Percentiles rank a stretch among this genome's conserved stretches.
Evolutionary conservation across 2,797 vertebrate species (phyloP).

Genomic region (Scolopax rusticola): DNA sequence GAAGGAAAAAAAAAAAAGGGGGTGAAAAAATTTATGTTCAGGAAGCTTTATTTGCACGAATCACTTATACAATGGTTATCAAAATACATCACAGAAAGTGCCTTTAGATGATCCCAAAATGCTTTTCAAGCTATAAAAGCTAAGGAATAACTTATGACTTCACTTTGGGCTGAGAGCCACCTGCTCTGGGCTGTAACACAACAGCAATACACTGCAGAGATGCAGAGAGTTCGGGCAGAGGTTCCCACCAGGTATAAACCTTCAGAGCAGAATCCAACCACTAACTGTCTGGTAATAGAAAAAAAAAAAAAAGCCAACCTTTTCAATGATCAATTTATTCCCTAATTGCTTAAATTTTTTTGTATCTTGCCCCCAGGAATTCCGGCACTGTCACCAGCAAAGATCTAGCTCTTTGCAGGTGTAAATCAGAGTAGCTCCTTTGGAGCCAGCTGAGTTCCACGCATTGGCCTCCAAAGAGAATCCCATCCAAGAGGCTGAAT

Average conservation of each 20-base stretch:
- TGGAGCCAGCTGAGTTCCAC: background rate
- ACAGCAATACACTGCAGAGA: background rate
- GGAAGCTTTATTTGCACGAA: background rate
- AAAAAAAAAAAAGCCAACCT: background rate
- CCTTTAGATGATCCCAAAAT: background rate
- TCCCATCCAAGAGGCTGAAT: background rate
- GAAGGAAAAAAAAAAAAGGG: fast-evolving
- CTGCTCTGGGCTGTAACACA: background rate
- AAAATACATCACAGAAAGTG: background rate
- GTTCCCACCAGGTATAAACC: background rate
- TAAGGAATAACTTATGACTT: background rate
- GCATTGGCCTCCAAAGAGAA: background rate
- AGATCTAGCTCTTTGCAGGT: background rate
- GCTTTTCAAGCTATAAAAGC: background rate
- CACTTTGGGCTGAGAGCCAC: background rate
- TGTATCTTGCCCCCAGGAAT: background rate
- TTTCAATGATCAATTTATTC: background rate
- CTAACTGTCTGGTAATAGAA: background rate
- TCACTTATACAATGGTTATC: background rate
- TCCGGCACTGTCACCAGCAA: background rate
- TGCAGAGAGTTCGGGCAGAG: background rate
- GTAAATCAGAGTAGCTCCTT: background rate
- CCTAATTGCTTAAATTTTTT: background rate
- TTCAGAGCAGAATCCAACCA: background rate
- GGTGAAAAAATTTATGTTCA: background rate